Conservation (phyloP, 2,797 vertebrate genomes). For the Rhodeus uyekii region DNA sequence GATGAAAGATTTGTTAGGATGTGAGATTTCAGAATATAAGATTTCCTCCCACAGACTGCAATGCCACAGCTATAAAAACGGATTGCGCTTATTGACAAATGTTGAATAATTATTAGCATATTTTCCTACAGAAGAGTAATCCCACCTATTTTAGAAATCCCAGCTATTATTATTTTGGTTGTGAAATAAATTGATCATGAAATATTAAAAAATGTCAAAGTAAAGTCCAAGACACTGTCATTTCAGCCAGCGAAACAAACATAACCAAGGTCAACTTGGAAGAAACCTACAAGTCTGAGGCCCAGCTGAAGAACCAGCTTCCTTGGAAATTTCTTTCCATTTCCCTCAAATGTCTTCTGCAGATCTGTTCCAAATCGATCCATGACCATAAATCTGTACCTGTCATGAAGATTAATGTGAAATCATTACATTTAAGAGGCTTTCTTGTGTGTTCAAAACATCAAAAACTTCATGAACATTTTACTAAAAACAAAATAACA, state of each 20-base stretch:
- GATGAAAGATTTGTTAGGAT: constrained; percentile 5
- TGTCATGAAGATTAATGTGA: constrained; percentile 45
- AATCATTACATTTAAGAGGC: background rate
- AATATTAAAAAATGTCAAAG: background rate
- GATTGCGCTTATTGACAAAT: background rate
- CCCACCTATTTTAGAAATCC: background rate
- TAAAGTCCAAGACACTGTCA: background rate
- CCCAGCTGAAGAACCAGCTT: constrained; percentile 93
- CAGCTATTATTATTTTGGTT: background rate
- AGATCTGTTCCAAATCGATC: constrained; percentile 93
- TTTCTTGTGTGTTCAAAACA: background rate
- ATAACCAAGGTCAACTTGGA: background rate
- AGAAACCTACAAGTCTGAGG: constrained; percentile 85
- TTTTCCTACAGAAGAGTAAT: background rate
- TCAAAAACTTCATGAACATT: background rate
- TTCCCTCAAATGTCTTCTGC: constrained; percentile 91
- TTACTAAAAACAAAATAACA: background rate
- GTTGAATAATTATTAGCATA: background rate
- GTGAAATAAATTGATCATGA: background rate
- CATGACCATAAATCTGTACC: constrained; percentile 97
- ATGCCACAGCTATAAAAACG: background rate
- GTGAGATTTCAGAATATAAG: background rate
- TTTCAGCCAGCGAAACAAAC: background rate
- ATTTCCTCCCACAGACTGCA: background rate
- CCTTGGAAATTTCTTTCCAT: constrained; percentile 81